Evolutionary conservation across 2,888 invertebrate genomes (phyloP).

Genomic region (Caenorhabditis sp.): DNA sequence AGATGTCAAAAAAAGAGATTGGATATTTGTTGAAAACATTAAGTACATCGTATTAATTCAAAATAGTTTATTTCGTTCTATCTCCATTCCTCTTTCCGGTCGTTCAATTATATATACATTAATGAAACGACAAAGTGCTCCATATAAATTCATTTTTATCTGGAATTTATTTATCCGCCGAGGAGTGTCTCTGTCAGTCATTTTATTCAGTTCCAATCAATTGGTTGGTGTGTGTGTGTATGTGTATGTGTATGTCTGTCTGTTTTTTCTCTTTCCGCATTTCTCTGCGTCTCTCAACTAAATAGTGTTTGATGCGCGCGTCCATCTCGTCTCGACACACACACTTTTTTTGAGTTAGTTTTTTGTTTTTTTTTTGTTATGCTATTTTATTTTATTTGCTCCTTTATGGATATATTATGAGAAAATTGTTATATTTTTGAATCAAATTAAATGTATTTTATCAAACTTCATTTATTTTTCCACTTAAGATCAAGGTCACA

Average conservation of each 20-base stretch:
- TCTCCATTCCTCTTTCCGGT: neutral
- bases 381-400: neutral
- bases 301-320: constrained; percentile 1
- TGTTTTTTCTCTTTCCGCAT: constrained; percentile 4
- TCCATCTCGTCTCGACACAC: neutral
- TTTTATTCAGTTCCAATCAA: constrained; percentile 13
- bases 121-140: neutral
- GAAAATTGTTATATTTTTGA: neutral
- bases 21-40: neutral
- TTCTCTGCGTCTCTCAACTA: constrained; percentile 2
- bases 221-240: constrained; percentile 13
- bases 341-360: constrained; percentile 3
- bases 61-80: neutral
- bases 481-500: too few species aligned
- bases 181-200: constrained; percentile 4
- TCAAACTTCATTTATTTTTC: too few species aligned
- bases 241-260: constrained; percentile 16
- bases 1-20: neutral
- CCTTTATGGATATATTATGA: neutral
- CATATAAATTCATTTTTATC: neutral
- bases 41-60: neutral
- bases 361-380: constrained; percentile 3
- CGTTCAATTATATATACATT: neutral
- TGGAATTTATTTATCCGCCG: constrained; percentile 5
- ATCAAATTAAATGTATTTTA: too few species aligned